Evolutionary conservation across 2,113 vertebrate species (phyloP), one percentile per base, ranked within the genome.

Genomic region (Albula goreensis): DNA sequence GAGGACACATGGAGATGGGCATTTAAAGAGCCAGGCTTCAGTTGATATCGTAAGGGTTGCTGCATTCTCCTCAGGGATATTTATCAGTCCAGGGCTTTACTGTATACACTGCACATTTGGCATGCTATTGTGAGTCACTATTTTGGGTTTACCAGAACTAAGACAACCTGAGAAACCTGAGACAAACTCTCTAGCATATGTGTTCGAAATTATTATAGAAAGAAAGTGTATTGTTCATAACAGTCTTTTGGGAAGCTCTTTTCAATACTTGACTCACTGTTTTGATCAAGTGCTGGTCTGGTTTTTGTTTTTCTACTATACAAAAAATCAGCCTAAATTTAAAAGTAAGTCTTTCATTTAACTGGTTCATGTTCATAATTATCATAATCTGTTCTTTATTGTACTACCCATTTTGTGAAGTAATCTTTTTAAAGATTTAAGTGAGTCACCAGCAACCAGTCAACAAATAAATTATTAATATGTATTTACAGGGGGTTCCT

Each of bases 1-100:
- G 74, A 91, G 31, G 77, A 86, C 85, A 17, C 10, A 66, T n/a
- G n/a, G 31, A 49, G 31, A 79, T 15, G 12, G 56, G 41, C 49
- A 74, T 56, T 22, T 31, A 19, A 52, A 66, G 22, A 8, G 74
- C 56, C 4, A 25, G 83, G 9, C 19, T 13, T 31, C 52, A n/a
- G 9, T 48, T 63, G 31, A 41, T 48, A 1, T 56, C 15, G 53
- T 56, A 7, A 56, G 6, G 53, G 53, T 56, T 41, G 53, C 53
- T 2, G 12, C 6, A 56, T 9, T 9, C 53, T 56, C 53, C 53
- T 56, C 53, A 56, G 53, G 7, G 12, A 56, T 56, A 12, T 56
- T 6, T 12, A 56, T 56, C 53, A n/a, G 22, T 70, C 19, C 63
- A 70, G 19, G 63, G 22, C 4, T 5, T n/a, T 5, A n/a, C 19